Evolutionary conservation across 92 coral and sea anemone species (phyloP).

Genomic region (Porites lobata): DNA sequence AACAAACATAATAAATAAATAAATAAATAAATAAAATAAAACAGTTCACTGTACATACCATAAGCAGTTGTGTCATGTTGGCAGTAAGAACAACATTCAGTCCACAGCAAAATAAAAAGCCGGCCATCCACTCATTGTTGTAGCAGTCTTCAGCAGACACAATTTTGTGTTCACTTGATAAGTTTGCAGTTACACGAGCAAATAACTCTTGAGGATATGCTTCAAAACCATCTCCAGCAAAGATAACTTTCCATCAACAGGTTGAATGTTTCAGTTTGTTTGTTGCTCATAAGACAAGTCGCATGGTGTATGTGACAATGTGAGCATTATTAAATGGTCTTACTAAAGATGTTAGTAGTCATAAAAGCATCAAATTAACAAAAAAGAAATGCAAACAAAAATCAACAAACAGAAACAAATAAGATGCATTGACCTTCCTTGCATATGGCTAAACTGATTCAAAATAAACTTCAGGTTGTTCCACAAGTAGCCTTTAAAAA

Average conservation of each 20-base stretch:
- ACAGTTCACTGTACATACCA: conserved; percentile 38
- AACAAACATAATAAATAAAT: neutral
- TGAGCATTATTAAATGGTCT: neutral
- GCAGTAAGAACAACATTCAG: neutral
- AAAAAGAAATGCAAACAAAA: neutral
- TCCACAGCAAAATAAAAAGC: conserved; percentile 25
- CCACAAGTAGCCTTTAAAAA: neutral
- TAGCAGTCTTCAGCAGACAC: neutral
- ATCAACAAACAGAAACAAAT: neutral
- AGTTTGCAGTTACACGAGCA: neutral
- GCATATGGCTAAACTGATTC: neutral
- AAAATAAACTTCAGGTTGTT: neutral
- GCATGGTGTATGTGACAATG: neutral
- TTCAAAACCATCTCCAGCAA: conserved; percentile 1
- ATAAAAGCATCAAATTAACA: neutral
- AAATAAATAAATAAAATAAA: conserved; percentile 6
- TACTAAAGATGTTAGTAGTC: neutral
- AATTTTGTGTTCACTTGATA: neutral
- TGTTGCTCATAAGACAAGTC: neutral
- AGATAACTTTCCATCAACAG: neutral
- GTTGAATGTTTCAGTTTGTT: neutral
- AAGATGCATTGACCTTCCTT: neutral
- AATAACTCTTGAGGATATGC: neutral
- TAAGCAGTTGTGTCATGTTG: conserved; percentile 23
- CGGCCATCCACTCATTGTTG: conserved; percentile 10